Evolutionary conservation across 2,888 invertebrate genomes (phyloP), one percentile per base, ranked within the genome.

Genomic region (Doris montereyensis): DNA sequence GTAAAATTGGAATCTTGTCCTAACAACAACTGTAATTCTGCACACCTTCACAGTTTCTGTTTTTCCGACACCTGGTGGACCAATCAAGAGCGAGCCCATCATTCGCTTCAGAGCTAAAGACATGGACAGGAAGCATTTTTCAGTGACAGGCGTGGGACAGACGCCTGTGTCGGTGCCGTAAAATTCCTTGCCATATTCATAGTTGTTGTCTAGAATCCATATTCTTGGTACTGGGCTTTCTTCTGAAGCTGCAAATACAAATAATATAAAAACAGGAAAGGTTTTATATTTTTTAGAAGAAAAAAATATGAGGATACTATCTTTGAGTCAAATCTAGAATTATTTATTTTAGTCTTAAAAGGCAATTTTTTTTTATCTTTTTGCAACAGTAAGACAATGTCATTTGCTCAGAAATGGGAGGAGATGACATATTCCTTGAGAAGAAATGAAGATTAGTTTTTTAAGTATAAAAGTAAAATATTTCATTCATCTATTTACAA

Each of bases 41-140:
- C 79, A 77, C 79, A 89, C 91, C 87, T 87, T 91, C 78, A 90
- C 85, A 35, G 90, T 91, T 77, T 91, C 90, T 30, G 89, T 91
- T 81, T 91, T 91, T 34, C 91, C 91, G 21, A 86, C 87, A 10
- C 88, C 90, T 10, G 88, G 86, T 32, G 88, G 87, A 0, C 91
- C 91, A 0, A 85, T 81, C 32, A 91, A 82, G 76, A 87, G 81
- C 71, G 87, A 85, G 10, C 90, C 90, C 81, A 88, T 88, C 81
- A 88, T 88, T 77, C 85, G 84, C 32, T 85, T 83, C n/a, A 91
- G 83, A n/a, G 90, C 90, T 82, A 87, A 88, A 1, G 89, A 87
- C 88, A 91, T 90, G 34, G 89, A 86, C 26, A 91, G 83, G 83
- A 90, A 90, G 80, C 90, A 90, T 77, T 87, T 85, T 82, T 91